A percentile compares a stretch with the other conserved stretches of the same genome.
These are phyloP conservation scores for Lepidurus apus DNA, from an alignment of 1,140 invertebrate genomes.

Conservation along the genomic window DNA sequence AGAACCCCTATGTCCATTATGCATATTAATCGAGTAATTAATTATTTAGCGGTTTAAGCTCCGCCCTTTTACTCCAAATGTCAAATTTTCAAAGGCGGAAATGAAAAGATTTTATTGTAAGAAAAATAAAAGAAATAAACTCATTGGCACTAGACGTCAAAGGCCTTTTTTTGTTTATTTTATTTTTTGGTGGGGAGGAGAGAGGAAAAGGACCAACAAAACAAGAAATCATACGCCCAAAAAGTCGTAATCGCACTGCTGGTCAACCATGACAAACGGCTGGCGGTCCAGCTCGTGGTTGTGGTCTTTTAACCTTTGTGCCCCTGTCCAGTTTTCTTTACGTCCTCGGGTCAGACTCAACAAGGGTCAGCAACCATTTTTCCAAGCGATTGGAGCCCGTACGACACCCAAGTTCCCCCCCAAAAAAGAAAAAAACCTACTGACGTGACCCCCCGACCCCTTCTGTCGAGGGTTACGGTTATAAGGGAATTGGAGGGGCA, in stretches of 20 bases:
- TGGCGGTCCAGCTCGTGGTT: neutral
- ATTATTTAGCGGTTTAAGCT: too few relatives aligned
- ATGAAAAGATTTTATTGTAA: too few relatives aligned
- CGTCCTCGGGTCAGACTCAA: neutral
- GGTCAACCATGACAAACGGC: conserved; percentile 7
- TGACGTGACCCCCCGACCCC: neutral
- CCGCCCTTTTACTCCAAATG: too few relatives aligned
- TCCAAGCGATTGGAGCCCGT: neutral
- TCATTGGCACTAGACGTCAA: too few relatives aligned
- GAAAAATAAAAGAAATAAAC: too few relatives aligned
- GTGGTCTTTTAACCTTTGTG: conserved; percentile 15
- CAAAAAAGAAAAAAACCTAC: too few relatives aligned
- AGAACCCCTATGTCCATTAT: too few relatives aligned
- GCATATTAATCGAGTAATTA: too few relatives aligned
- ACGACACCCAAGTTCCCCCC: neutral
- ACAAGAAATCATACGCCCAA: neutral
- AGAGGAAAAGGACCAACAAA: too few relatives aligned
- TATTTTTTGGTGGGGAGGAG: too few relatives aligned
- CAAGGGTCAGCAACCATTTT: conserved; percentile 8
- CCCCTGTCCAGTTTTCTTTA: conserved; percentile 9
- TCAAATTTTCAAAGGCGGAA: too few relatives aligned
- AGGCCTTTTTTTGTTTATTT: too few relatives aligned
- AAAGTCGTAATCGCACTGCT: neutral
- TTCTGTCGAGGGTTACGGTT: neutral
- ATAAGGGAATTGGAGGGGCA: neutral